Evolutionary conservation across 2,797 vertebrate species (phyloP).

Genomic region (Zenarchopterus dispar): DNA sequence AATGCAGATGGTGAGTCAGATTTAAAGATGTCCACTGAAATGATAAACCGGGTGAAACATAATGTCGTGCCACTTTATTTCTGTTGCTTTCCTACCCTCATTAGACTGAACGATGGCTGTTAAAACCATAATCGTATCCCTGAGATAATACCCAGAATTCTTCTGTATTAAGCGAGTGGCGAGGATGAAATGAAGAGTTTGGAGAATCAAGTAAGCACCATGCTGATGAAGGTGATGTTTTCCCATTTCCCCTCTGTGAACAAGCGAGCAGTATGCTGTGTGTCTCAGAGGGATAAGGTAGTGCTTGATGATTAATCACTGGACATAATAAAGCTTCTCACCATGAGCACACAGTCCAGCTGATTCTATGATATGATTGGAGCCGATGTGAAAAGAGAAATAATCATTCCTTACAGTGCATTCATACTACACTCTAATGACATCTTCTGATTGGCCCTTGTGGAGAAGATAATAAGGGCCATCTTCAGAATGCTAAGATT

Average conservation of each 20-base stretch:
- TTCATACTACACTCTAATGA: conserved; percentile 76
- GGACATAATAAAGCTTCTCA: conserved; percentile 79
- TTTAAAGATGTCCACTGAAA: conserved; percentile 29
- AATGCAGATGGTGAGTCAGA: conserved; percentile 8
- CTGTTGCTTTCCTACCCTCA: conserved; percentile 15
- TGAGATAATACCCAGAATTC: conserved; percentile 33
- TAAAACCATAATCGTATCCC: conserved; percentile 23
- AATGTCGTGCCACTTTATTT: conserved; percentile 12
- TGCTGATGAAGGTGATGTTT: conserved; percentile 62
- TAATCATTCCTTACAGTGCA: conserved; percentile 75
- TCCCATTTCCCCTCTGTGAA: conserved; percentile 49
- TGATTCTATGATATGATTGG: conserved; percentile 77
- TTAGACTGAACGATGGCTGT: conserved; percentile 21
- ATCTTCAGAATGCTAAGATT: conserved; percentile 81
- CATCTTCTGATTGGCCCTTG: conserved; percentile 78
- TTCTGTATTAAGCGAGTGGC: conserved; percentile 11
- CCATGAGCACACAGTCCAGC: conserved; percentile 71
- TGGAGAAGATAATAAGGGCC: conserved; percentile 76
- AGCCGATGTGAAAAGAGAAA: conserved; percentile 76
- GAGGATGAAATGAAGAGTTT: conserved; percentile 32
- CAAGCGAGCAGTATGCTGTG: conserved; percentile 46
- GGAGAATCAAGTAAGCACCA: conserved; percentile 50
- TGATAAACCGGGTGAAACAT: conserved; percentile 15
- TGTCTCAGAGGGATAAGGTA: conserved; percentile 72
- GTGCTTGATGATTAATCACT: conserved; percentile 76